phyloP scores from a whole-genome alignment of 2,113 vertebrate species.

The Sinocyclocheilus grahami region DNA sequence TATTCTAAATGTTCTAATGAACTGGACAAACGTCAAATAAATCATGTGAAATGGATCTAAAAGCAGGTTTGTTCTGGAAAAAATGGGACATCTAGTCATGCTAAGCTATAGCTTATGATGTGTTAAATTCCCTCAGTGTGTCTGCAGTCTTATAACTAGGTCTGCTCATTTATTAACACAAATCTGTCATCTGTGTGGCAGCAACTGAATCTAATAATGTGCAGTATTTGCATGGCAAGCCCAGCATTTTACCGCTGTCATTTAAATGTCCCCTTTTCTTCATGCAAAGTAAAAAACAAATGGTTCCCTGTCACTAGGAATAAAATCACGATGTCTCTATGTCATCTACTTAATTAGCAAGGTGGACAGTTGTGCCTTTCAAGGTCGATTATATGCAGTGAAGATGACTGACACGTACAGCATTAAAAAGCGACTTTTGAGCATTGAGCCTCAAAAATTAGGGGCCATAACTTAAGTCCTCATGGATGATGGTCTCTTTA shows the following conservation, averaged over 20 bases:
- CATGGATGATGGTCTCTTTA: slow-evolving; percentile 71
- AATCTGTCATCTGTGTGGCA: slow-evolving; percentile 11
- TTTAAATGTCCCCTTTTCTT: neutral
- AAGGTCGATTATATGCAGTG: slow-evolving; percentile 12
- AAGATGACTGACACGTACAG: slow-evolving; percentile 64
- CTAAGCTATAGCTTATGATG: slow-evolving; percentile 8
- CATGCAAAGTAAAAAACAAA: slow-evolving; percentile 21
- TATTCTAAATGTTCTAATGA: too few relatives aligned
- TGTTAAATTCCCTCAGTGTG: neutral
- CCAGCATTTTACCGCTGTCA: neutral
- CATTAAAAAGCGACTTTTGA: slow-evolving; percentile 56
- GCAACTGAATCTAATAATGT: slow-evolving; percentile 1
- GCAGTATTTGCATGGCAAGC: neutral
- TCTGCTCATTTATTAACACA: slow-evolving; percentile 30
- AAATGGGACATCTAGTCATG: neutral
- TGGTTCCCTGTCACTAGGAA: slow-evolving; percentile 11
- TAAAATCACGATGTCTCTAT: slow-evolving; percentile 52
- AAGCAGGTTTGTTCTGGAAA: neutral
- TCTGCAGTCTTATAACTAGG: slow-evolving; percentile 30
- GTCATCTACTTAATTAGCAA: slow-evolving; percentile 59
- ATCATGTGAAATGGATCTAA: neutral
- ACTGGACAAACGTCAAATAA: neutral
- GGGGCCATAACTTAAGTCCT: slow-evolving; percentile 64
- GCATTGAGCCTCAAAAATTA: slow-evolving; percentile 62
- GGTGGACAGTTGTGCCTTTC: slow-evolving; percentile 48